phyloP scores from a whole-genome alignment of 1,140 invertebrate species.

The Pissodes strobi region DNA sequence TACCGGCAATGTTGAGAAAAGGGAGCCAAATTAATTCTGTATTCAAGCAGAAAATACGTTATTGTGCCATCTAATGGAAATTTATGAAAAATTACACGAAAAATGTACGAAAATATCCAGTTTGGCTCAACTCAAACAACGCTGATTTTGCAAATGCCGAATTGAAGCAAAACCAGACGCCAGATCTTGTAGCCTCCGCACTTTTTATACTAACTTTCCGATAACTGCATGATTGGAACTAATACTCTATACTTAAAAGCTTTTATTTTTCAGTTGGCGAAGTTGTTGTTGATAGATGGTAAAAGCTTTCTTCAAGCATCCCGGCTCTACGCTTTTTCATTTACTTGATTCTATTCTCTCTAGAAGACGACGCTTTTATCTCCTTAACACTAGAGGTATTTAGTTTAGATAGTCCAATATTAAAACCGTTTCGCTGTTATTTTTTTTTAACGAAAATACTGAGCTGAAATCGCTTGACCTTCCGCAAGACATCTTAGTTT shows the following conservation, averaged over 20 bases:
- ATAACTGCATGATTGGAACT: conserved; percentile 16
- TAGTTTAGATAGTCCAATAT: conserved; percentile 3
- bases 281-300: conserved; percentile 52
- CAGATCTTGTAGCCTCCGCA: too few species aligned
- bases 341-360: conserved; percentile 28
- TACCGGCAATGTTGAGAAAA: too few species aligned
- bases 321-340: conserved; percentile 41
- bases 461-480: neutral
- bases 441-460: conserved; percentile 22
- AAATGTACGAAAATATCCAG: too few species aligned
- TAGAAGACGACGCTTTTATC: conserved; percentile 39
- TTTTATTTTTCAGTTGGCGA: conserved; percentile 54
- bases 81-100: too few species aligned
- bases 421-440: conserved; percentile 17
- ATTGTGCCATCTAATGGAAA: too few species aligned
- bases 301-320: conserved; percentile 25
- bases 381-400: conserved; percentile 34
- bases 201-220: neutral
- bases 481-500: conserved; percentile 24
- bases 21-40: too few species aligned
- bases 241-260: conserved; percentile 23
- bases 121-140: too few species aligned
- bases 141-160: too few species aligned
- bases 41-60: too few species aligned
- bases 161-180: too few species aligned